Evolutionary conservation across 2,797 vertebrate species (phyloP).

Genomic region (Alfaro cultratus): DNA sequence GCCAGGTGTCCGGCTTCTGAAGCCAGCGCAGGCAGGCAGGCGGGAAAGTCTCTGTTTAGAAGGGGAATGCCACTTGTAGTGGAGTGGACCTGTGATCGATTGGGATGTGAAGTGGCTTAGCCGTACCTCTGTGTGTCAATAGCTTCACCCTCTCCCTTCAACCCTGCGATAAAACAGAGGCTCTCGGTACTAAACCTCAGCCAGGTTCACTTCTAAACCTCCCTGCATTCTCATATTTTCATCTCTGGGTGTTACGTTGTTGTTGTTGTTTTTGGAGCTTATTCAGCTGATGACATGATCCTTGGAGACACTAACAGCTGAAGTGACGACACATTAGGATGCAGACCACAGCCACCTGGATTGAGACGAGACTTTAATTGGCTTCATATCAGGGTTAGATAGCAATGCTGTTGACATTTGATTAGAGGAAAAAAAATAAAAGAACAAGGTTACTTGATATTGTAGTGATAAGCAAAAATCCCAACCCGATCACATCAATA

Average conservation of each 20-base stretch:
- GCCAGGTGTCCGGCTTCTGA: conserved; percentile 27
- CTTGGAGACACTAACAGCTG: conserved; percentile 31
- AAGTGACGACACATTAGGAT: conserved; percentile 56
- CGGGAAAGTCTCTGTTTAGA: conserved; percentile 23
- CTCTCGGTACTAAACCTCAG: conserved; percentile 16
- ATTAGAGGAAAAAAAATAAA: conserved; percentile 46
- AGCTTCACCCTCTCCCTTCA: conserved; percentile 62
- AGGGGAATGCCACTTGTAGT: conserved; percentile 54
- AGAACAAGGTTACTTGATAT: conserved; percentile 80
- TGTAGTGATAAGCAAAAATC: conserved; percentile 74
- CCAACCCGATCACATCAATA: conserved; percentile 71
- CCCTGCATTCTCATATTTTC: neutral
- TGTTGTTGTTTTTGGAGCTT: neutral
- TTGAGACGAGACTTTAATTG: conserved; percentile 72
- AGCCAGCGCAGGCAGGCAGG: conserved; percentile 23
- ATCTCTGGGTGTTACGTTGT: neutral
- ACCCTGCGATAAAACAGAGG: conserved; percentile 54
- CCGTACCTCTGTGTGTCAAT: conserved; percentile 69
- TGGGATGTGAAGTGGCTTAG: conserved; percentile 76
- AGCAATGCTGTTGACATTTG: conserved; percentile 66
- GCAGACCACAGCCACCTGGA: conserved; percentile 40
- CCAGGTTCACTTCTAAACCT: neutral
- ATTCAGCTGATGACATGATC: neutral
- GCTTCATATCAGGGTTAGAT: conserved; percentile 71
- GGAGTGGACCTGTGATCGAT: conserved; percentile 73